Conservation (phyloP, 2,113 vertebrate genomes). For the Eublepharis macularius region DNA sequence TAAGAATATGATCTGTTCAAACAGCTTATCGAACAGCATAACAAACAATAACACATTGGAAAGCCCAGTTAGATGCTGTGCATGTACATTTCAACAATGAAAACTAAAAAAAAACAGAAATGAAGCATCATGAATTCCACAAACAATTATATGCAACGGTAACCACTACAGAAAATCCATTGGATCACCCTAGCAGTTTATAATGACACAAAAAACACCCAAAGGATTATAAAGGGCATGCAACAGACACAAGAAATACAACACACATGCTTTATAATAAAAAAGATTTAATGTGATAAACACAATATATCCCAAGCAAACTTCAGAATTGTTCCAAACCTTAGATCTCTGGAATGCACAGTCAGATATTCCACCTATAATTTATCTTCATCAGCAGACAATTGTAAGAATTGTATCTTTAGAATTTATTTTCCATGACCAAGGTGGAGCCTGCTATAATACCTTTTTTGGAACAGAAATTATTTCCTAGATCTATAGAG, state of each 20-base stretch:
- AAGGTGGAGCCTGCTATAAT: background rate
- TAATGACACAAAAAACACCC: background rate
- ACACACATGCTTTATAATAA: background rate
- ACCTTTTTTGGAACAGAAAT: constrained; percentile 3
- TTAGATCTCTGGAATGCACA: background rate
- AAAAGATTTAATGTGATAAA: background rate
- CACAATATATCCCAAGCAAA: background rate
- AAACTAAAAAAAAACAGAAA: background rate
- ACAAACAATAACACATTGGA: background rate
- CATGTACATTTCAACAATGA: background rate
- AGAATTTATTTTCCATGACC: background rate
- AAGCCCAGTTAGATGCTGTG: background rate
- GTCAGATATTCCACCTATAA: rapidly evolving
- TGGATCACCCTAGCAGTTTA: background rate
- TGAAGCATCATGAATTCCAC: background rate
- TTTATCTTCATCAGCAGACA: background rate
- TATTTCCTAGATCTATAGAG: background rate
- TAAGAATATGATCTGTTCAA: background rate
- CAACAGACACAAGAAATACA: background rate
- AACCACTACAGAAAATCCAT: background rate
- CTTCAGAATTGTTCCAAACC: background rate
- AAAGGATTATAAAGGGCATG: background rate
- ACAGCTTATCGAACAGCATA: rapidly evolving
- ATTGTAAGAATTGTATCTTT: background rate
- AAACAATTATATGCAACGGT: rapidly evolving